phyloP scores from a whole-genome alignment of 2,113 vertebrate species.

The Phaetusa simplex region DNA sequence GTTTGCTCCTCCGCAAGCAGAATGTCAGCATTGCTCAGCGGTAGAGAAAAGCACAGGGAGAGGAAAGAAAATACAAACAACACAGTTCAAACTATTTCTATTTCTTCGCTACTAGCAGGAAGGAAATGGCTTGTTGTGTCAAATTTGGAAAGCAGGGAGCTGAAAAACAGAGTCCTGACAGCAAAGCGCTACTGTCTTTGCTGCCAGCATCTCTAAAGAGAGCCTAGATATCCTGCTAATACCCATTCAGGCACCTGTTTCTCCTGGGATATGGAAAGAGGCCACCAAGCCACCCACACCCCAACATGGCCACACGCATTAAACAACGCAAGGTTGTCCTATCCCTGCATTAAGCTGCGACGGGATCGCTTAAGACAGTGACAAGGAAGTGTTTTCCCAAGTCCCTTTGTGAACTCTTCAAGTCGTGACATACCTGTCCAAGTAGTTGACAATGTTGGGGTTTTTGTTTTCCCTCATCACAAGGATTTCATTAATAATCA shows the following conservation, averaged over 20 bases:
- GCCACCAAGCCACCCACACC: background rate
- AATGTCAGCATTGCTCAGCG: background rate
- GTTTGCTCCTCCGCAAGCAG: background rate
- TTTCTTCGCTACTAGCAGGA: background rate
- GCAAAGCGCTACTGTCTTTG: background rate
- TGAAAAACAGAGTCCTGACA: background rate
- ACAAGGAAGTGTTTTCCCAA: background rate
- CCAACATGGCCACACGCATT: background rate
- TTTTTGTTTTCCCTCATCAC: constrained; percentile 99
- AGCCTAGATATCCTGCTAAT: background rate
- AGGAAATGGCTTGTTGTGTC: background rate
- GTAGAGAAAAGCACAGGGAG: background rate
- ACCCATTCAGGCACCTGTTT: background rate
- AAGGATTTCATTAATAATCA: constrained; percentile 97
- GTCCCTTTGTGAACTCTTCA: background rate
- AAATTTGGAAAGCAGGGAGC: background rate
- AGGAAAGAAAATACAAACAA: background rate
- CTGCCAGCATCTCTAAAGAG: background rate
- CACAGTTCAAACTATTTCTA: background rate
- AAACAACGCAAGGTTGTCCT: background rate
- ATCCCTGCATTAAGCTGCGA: background rate
- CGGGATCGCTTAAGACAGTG: background rate
- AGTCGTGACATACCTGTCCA: constrained; percentile 87
- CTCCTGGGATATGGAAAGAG: background rate
- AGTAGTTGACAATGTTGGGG: constrained; percentile 96